Evolutionary conservation across 2,888 invertebrate species (phyloP), one percentile per base, ranked within the genome.

Genomic region (Pristionchus arcanus): DNA sequence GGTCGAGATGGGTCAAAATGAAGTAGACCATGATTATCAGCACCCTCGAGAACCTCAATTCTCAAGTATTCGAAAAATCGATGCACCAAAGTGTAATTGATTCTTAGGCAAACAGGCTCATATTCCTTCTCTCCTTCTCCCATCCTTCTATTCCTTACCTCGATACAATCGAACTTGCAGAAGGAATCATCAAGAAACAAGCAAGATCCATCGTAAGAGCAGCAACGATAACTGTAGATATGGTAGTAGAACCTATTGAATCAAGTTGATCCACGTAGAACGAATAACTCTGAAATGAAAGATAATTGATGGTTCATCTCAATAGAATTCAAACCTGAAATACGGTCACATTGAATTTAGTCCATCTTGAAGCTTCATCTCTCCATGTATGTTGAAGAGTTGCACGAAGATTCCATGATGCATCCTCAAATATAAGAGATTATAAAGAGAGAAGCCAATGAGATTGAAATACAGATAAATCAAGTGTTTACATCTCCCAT

Each of bases 191-290:
- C 0, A 93, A 90, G 90, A 93, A 91, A 87, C 94, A 94, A 25
- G 92, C 93, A 7, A 93, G 89, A 84, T 92, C 93, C 94, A 94
- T 94, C 1, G 93, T 92, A 42, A 92, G 90, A 9, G 93, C 92
- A 0, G 94, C 93, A 28, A 92, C 91, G 84, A 93, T 91, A 2
- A 94, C 93, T 13, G 93, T 93, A 25, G 92, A 92, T 28, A 92
- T 83, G 4, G 94, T 93, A 28, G 91, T 93, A 0, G 90, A 74
- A 25, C 92, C 93, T 81, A 94, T 93, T 0, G 93, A 92, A 59
- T 92, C 92, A 16, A 94, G 89, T 89, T 94, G 94, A 90, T 94
- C 94, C 55, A 93, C 91, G 90, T 93, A 93, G 91, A 93, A 94
- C 0, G 92, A 92, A 90, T 94, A 93, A 71, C 91, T 88, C 93